Evolutionary conservation across 64 coral and sea anemone genomes (phyloP).

Genomic region (Stichodactyla mertensii): DNA sequence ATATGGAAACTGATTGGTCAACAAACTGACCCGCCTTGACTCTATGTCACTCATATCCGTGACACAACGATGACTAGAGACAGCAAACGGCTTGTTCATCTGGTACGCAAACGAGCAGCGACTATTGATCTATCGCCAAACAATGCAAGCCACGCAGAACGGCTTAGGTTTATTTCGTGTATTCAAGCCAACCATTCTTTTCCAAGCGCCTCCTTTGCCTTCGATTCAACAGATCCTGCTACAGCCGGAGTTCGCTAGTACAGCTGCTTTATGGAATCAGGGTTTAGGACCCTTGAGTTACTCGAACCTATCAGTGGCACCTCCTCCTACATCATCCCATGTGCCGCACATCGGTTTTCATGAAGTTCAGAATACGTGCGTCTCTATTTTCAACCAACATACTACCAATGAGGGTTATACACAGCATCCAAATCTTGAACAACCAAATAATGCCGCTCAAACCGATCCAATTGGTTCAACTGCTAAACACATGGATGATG

Average conservation of each 20-base stretch:
- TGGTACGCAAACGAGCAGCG: constrained; percentile 4
- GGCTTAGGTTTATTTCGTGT: constrained; percentile 79
- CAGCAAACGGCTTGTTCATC: constrained; percentile 28
- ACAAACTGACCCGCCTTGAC: constrained; percentile 42
- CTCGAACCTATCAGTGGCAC: constrained; percentile 5
- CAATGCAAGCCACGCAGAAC: constrained; percentile 84
- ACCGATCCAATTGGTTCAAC: not conserved
- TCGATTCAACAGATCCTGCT: constrained; percentile 55
- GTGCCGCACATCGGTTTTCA: constrained; percentile 5
- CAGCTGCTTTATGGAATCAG: constrained; percentile 73
- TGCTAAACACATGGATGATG: not conserved
- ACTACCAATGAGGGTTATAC: not conserved
- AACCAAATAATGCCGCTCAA: not conserved
- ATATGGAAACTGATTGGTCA: constrained; percentile 46
- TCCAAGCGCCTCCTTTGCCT: constrained; percentile 72
- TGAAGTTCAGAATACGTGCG: constrained; percentile 4
- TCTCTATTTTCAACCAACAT: not conserved
- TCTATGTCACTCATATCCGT: constrained; percentile 47
- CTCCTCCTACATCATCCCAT: constrained; percentile 13
- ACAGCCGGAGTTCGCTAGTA: constrained; percentile 30
- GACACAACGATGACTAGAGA: not conserved
- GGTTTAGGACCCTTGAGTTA: constrained; percentile 47
- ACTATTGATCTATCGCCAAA: constrained; percentile 29
- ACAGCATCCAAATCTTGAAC: not conserved
- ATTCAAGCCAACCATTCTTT: constrained; percentile 90